Percentiles rank a stretch among this genome's conserved stretches.
Conservation (phyloP, 2,797 vertebrate species). For the Aplochiton taeniatus region DNA sequence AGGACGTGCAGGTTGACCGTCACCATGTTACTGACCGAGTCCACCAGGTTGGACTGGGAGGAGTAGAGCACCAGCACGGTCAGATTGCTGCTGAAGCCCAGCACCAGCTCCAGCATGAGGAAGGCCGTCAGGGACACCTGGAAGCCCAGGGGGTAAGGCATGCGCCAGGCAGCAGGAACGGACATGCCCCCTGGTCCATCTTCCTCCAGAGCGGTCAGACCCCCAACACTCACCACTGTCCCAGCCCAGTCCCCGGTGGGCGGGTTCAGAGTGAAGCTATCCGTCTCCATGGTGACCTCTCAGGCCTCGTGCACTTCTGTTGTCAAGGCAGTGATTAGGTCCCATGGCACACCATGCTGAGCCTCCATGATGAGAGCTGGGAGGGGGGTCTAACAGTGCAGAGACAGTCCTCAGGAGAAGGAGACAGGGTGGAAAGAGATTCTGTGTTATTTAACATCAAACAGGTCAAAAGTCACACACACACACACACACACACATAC, state of each 20-base stretch:
- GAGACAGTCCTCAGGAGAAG: constrained; percentile 55
- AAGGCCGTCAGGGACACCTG: constrained; percentile 79
- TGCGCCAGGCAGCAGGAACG: constrained; percentile 42
- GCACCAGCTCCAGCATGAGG: constrained; percentile 77
- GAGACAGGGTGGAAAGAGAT: constrained; percentile 24
- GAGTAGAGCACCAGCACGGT: constrained; percentile 81
- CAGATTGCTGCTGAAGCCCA: constrained; percentile 82
- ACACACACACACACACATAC: constrained; percentile 28
- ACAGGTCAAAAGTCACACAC: neutral
- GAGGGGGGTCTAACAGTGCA: constrained; percentile 48
- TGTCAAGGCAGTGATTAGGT: constrained; percentile 46
- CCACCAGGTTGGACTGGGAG: constrained; percentile 81
- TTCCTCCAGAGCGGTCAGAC: constrained; percentile 35
- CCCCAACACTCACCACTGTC: constrained; percentile 36
- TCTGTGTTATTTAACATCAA: neutral
- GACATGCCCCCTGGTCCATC: constrained; percentile 32
- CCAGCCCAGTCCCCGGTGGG: constrained; percentile 55
- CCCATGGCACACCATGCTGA: constrained; percentile 59
- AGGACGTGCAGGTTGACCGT: constrained; percentile 81
- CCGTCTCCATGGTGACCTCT: constrained; percentile 68
- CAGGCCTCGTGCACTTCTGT: constrained; percentile 53
- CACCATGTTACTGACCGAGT: constrained; percentile 86
- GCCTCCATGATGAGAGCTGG: constrained; percentile 54
- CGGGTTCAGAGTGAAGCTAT: constrained; percentile 58
- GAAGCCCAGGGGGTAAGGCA: constrained; percentile 75